Evolutionary conservation across 2,113 vertebrate genomes (phyloP).

Genomic region (Chloebia gouldiae): DNA sequence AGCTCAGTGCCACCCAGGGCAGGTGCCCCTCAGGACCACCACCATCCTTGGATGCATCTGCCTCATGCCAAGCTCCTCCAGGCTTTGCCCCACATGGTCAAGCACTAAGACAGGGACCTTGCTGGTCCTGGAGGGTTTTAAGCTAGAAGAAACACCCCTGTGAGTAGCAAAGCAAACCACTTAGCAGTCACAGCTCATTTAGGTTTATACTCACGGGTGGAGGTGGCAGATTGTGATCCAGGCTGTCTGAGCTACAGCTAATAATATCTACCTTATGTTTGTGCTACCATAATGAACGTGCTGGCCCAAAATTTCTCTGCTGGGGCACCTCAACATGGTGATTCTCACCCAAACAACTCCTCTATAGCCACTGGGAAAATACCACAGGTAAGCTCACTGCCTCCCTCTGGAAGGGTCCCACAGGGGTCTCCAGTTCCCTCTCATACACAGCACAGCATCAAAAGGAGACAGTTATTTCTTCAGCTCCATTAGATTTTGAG

Average conservation of each 20-base stretch:
- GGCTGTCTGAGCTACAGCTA: not conserved
- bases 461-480: not conserved
- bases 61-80: not conserved
- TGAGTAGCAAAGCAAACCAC: not conserved
- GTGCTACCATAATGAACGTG: accelerated
- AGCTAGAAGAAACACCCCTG: not conserved
- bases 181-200: not conserved
- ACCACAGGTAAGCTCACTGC: not conserved
- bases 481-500: not conserved
- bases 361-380: not conserved
- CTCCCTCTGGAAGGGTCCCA: not conserved
- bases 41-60: not conserved
- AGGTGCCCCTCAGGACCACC: not conserved
- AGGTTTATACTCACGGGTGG: not conserved
- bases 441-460: not conserved
- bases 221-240: not conserved
- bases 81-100: accelerated
- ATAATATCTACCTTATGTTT: not conserved
- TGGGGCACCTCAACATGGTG: not conserved
- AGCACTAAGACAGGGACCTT: not conserved
- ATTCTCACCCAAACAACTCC: not conserved
- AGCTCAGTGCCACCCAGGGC: not conserved
- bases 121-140: not conserved
- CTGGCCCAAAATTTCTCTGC: not conserved
- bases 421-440: not conserved